phyloP scores from a whole-genome alignment of 23 tunicate species.

The Clavelina lepadiformis region DNA sequence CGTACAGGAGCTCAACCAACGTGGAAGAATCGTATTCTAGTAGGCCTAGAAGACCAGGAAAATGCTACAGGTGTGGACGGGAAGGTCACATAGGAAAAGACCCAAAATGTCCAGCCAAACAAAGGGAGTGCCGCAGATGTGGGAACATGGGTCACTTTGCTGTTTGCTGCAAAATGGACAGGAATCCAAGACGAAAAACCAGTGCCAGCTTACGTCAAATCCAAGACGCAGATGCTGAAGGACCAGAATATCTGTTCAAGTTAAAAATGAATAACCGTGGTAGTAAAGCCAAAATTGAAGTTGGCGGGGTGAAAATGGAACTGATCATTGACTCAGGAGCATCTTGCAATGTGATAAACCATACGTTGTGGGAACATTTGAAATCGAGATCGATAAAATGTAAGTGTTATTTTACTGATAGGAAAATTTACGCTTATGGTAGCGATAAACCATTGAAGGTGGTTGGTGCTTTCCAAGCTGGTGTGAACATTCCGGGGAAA shows the following conservation, averaged over 20 bases:
- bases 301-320: not conserved
- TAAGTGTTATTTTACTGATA: too few relatives aligned
- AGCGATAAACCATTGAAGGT: not conserved
- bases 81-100: not conserved
- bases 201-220: too few relatives aligned
- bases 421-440: slow-evolving; percentile 3
- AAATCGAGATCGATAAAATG: too few relatives aligned
- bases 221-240: too few relatives aligned
- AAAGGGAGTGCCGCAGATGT: not conserved
- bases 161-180: not conserved
- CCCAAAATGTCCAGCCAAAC: not conserved
- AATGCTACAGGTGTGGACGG: not conserved
- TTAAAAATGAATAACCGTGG: too few relatives aligned
- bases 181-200: too few relatives aligned
- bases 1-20: not conserved
- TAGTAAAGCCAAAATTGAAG: not conserved
- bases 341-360: not conserved
- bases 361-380: not conserved
- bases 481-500: not conserved
- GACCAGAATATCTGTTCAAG: too few relatives aligned
- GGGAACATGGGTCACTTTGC: slow-evolving; percentile 8
- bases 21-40: not conserved
- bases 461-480: not conserved
- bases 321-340: slow-evolving; percentile 2
- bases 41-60: not conserved